A percentile compares a stretch with the other conserved stretches of the same genome.
Evolutionary conservation across 92 coral and sea anemone genomes (phyloP).

Genomic region (Ricordea florida): DNA sequence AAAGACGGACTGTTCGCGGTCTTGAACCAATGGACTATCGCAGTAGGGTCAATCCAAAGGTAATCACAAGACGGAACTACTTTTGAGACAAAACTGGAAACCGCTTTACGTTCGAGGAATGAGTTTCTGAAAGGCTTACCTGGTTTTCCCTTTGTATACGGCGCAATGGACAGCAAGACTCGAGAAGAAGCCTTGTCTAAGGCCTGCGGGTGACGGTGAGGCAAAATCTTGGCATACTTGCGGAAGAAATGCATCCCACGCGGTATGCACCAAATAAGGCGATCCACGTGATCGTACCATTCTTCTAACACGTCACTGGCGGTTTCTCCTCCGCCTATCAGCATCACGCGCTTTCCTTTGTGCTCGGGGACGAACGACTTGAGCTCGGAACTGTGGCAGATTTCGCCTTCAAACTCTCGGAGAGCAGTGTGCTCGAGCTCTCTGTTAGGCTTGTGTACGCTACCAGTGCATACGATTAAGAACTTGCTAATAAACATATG

Average conservation of each 20-base stretch:
- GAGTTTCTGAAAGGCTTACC: slow-evolving; percentile 5
- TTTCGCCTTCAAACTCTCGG: slow-evolving; percentile 60
- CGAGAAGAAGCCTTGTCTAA: slow-evolving; percentile 82
- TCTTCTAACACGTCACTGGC: slow-evolving; percentile 80
- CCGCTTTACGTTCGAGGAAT: neutral
- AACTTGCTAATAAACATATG: slow-evolving; percentile 38
- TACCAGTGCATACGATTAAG: slow-evolving; percentile 66
- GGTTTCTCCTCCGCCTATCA: slow-evolving; percentile 86
- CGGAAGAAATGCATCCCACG: slow-evolving; percentile 87
- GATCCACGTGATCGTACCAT: slow-evolving; percentile 66
- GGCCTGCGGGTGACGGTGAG: slow-evolving; percentile 74
- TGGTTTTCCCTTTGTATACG: slow-evolving; percentile 49
- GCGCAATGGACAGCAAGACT: slow-evolving; percentile 52
- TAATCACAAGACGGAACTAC: too few relatives aligned
- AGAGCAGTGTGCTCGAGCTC: slow-evolving; percentile 57
- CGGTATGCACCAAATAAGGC: slow-evolving; percentile 82
- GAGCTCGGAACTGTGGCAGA: slow-evolving; percentile 59
- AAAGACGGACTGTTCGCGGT: too few relatives aligned
- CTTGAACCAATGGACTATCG: too few relatives aligned
- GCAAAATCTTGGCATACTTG: slow-evolving; percentile 78
- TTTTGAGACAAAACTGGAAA: too few relatives aligned
- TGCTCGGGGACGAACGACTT: slow-evolving; percentile 67
- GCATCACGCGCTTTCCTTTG: slow-evolving; percentile 60
- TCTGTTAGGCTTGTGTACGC: slow-evolving; percentile 57
- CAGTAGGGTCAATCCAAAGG: too few relatives aligned